phyloP scores from a whole-genome alignment of 2,113 vertebrate species.

The Sceloporus tristichus region DNA sequence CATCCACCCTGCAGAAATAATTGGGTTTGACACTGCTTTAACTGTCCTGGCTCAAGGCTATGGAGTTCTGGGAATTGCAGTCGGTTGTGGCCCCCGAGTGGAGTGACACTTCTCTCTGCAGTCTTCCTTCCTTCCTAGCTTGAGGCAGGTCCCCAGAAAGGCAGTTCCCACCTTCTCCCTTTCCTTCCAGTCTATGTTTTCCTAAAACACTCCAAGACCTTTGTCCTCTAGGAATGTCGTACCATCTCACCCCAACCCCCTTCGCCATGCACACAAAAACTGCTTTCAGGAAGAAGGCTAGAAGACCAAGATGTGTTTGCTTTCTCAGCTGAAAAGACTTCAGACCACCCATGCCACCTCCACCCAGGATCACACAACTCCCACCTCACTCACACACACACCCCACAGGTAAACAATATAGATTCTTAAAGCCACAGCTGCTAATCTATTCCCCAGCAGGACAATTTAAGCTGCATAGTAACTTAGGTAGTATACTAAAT shows the following conservation, averaged over 20 bases:
- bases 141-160: background rate
- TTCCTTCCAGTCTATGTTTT: slow-evolving; percentile 1
- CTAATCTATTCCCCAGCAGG: background rate
- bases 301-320: background rate
- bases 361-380: background rate
- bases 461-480: background rate
- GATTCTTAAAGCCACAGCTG: background rate
- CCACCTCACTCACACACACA: background rate
- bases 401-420: background rate
- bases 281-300: background rate
- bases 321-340: background rate
- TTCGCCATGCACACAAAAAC: background rate
- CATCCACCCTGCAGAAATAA: no score
- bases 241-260: background rate
- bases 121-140: background rate
- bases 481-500: background rate
- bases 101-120: no score
- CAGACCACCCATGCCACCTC: background rate
- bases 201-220: slow-evolving; percentile 23
- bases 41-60: no score
- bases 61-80: no score
- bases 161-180: background rate
- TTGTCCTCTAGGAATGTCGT: slow-evolving; percentile 26
- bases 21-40: no score
- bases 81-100: no score